phyloP scores from a whole-genome alignment of 64 coral and sea anemone genomes.

The Trachythela sp. region DNA sequence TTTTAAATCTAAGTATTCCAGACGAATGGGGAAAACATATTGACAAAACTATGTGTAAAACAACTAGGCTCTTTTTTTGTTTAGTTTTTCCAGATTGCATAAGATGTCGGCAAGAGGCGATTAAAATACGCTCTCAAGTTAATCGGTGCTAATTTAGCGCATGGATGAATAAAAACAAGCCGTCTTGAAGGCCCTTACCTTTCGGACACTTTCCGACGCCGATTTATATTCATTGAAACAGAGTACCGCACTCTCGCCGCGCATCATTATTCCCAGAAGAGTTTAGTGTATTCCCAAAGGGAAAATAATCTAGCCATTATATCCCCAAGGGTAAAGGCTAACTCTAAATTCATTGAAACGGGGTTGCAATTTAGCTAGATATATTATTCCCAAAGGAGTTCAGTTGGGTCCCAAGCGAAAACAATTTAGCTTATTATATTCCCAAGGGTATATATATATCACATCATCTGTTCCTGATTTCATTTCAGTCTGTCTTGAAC shows the following conservation, averaged over 20 bases:
- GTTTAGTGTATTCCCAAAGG: background rate
- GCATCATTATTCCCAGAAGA: background rate
- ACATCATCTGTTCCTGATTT: background rate
- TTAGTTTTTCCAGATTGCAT: background rate
- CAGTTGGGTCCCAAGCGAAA: background rate
- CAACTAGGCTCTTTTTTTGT: background rate
- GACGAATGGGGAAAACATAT: background rate
- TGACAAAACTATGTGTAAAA: background rate
- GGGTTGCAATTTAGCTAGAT: too few relatives aligned
- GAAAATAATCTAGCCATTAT: background rate
- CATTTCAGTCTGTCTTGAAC: background rate
- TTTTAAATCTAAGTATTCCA: background rate
- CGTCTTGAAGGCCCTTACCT: background rate
- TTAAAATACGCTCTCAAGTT: background rate
- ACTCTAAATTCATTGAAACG: too few relatives aligned
- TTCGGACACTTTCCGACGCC: background rate
- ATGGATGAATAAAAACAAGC: background rate
- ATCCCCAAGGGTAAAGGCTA: background rate
- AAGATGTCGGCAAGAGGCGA: background rate
- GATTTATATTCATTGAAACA: too few relatives aligned
- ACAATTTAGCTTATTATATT: background rate
- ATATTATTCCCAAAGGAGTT: background rate
- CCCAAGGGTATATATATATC: background rate
- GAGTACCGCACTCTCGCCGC: too few relatives aligned
- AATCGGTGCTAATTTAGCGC: conserved; percentile 1